Evolutionary conservation across 2,113 vertebrate genomes (phyloP), one percentile per base, ranked within the genome.

Genomic region (Chlorodrepanis virens): DNA sequence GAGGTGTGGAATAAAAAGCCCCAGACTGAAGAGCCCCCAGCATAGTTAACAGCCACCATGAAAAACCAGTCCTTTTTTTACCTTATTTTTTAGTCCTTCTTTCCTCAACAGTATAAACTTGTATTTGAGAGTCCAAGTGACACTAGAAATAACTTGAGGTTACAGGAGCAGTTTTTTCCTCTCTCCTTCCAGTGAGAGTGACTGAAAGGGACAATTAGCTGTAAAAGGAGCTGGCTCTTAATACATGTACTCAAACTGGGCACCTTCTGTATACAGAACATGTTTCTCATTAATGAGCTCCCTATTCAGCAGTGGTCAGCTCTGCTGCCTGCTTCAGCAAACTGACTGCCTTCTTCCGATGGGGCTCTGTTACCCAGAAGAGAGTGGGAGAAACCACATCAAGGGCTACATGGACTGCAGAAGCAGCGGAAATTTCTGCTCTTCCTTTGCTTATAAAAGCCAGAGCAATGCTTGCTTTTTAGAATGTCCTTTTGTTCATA

Each of bases 111-210:
- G 4, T 21, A 7, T 42, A 54, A 69, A 44, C 21, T 78, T 53
- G 7, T 20, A 11, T 90, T 59, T 84, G 56, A 78, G 37, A 33
- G 21, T 44, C 11, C 11, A 59, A n/a, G 14, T 50, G 24, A 63
- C 49, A 11, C 14, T 80, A 77, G 57, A 85, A 65, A 13, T 77
- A 70, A 33, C 18, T 54, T 39, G 16, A n/a, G 5, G 24, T 7
- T 37, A 39, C 19, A 44, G 14, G 3, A 61, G 14, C 27, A 35
- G 23, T 65, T 69, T 83, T 76, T 35, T 2, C 39, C 28, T 61
- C 9, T 82, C 27, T 8, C 0, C 11, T 25, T 67, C 21, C 12
- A 42, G 1, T 7, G 14, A 24, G 23, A 14, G 2, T 60, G 16
- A 67, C 54, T 69, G 40, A 88, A 87, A 83, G 22, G 42, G 7